phyloP scores from a whole-genome alignment of 2,797 vertebrate genomes.

The Lagodon rhomboides region DNA sequence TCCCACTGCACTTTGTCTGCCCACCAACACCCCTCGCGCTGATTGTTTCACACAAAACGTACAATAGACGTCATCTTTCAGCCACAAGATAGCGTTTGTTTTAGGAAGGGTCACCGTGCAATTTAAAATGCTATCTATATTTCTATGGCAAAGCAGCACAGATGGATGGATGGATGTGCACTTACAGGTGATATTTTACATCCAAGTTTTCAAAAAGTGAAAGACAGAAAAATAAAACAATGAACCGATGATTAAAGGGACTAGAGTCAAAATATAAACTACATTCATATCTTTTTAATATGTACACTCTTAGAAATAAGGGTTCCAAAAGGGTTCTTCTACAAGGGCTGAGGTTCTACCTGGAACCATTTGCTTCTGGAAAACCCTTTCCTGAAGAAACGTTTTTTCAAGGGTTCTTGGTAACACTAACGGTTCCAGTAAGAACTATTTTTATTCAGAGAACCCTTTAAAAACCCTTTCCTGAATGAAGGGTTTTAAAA shows the following conservation, averaged over 20 bases:
- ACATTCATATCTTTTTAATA: slow-evolving; percentile 4
- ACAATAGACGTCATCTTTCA: slow-evolving; percentile 39
- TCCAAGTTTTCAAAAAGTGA: not conserved
- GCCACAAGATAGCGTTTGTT: slow-evolving; percentile 12
- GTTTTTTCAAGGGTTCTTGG: too few species aligned
- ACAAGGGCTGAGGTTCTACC: too few species aligned
- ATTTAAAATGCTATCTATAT: slow-evolving; percentile 24
- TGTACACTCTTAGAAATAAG: too few species aligned
- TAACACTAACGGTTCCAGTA: too few species aligned
- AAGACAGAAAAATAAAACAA: not conserved
- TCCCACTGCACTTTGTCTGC: slow-evolving; percentile 75
- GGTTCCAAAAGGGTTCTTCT: too few species aligned
- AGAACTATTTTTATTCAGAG: too few species aligned
- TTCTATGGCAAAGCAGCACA: not conserved
- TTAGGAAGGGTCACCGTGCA: slow-evolving; percentile 19
- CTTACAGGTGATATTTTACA: not conserved
- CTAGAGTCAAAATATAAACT: slow-evolving; percentile 8
- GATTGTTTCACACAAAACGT: slow-evolving; percentile 55
- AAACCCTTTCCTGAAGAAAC: too few species aligned
- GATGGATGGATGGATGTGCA: not conserved
- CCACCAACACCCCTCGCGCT: slow-evolving; percentile 65
- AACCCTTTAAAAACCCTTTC: too few species aligned
- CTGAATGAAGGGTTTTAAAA: too few species aligned
- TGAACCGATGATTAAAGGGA: not conserved
- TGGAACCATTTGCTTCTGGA: too few species aligned